Percentiles rank a stretch among this genome's conserved stretches.
phyloP scores from a whole-genome alignment of 2,113 vertebrate genomes.

The Cheilinus undulatus region DNA sequence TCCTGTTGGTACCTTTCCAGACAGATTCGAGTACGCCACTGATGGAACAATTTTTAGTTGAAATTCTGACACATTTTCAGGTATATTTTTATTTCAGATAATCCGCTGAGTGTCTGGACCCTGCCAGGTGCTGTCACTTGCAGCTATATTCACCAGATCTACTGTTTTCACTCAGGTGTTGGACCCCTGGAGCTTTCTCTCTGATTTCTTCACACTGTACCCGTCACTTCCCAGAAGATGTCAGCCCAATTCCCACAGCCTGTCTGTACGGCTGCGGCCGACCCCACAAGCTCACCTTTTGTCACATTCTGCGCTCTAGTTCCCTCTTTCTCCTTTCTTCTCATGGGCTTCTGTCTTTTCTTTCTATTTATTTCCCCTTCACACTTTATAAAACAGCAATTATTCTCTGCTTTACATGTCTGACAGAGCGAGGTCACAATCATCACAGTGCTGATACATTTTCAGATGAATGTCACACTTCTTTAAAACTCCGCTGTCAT shows the following conservation, averaged over 20 bases:
- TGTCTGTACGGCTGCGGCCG: conserved; percentile 8
- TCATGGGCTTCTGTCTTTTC: conserved; percentile 2
- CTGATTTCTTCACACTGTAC: conserved; percentile 60
- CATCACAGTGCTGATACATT: conserved; percentile 1
- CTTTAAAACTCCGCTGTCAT: not conserved
- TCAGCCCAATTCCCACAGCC: conserved; percentile 28
- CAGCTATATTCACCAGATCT: conserved; percentile 50
- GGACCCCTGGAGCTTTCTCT: conserved; percentile 51
- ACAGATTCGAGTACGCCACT: not conserved
- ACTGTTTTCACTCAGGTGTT: conserved; percentile 43
- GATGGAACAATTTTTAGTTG: not conserved
- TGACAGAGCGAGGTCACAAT: conserved; percentile 27
- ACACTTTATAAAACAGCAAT: conserved; percentile 51
- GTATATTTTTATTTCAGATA: conserved; percentile 20
- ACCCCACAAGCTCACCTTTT: conserved; percentile 52
- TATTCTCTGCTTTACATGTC: conserved; percentile 28
- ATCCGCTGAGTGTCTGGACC: conserved; percentile 14
- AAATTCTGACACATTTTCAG: not conserved
- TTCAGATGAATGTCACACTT: conserved; percentile 20
- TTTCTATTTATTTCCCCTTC: conserved; percentile 34
- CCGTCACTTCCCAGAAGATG: conserved; percentile 58
- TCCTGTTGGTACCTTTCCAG: not conserved
- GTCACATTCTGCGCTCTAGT: conserved; percentile 28
- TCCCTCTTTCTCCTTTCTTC: not conserved
- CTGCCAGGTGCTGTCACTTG: conserved; percentile 31